phyloP scores from a whole-genome alignment of 92 coral and sea anemone genomes.

The Umimayanthus kanabou region DNA sequence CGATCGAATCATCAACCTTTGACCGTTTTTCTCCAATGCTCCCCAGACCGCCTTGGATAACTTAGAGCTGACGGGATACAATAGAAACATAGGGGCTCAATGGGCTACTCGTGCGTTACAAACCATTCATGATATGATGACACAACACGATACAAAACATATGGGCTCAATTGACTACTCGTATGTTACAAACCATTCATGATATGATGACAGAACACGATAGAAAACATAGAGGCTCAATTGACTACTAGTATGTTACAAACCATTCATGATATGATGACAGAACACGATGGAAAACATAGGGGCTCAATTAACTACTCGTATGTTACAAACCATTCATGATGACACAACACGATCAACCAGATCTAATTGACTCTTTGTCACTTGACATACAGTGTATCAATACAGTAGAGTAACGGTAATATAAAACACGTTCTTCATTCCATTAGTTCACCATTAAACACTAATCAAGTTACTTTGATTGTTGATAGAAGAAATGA shows the following conservation, averaged over 20 bases:
- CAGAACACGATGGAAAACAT: background rate
- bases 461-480: too few species aligned
- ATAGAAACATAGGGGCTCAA: background rate
- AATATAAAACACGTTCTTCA: too few species aligned
- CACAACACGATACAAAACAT: background rate
- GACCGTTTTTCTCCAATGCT: conserved; percentile 85
- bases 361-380: too few species aligned
- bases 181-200: too few species aligned
- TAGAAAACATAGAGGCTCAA: background rate
- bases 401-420: too few species aligned
- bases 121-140: conserved; percentile 1
- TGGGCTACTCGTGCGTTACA: background rate
- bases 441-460: too few species aligned
- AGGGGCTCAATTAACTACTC: background rate
- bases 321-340: too few species aligned
- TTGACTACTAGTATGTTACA: background rate
- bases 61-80: conserved; percentile 65
- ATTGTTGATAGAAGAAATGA: too few species aligned
- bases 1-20: conserved; percentile 92
- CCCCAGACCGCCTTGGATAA: conserved; percentile 99
- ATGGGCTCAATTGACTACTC: background rate
- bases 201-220: conserved; percentile 15
- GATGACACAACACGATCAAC: conserved; percentile 5
- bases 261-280: background rate
- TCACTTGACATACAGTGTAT: too few species aligned